Base-by-base conservation (phyloP, 2,797 vertebrate species). In the Pampus argenteus region DNA sequence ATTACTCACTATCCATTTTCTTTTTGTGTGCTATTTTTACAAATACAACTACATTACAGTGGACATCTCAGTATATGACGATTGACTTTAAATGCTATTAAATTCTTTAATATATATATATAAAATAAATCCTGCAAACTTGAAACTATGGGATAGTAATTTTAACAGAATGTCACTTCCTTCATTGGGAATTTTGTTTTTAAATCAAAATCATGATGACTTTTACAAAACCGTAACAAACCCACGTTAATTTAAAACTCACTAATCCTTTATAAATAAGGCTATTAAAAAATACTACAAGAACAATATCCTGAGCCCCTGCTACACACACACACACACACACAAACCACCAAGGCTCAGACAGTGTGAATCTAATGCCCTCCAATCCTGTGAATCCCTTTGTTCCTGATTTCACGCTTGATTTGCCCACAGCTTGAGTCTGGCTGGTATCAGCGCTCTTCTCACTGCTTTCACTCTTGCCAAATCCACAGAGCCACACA, bases 321-420 rank as follows among this genome's bases (percentile, higher is more conserved):
- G 56, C 68, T 44, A 18, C 40, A 42, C 40, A 18, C 40, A 18
- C 5, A 42, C 51, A 40, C 63, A 61, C 70, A 58, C 47, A 54
- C 72, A 76, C 65, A 60, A 56, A 26, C 47, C 31, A 71, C 22
- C 72, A 5, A 54, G 83, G 83, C 91, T 90, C 87, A 92, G 88
- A 92, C 86, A 73, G 88, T 90, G 90, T 87, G 88, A 91, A 86
- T 92, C 89, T 91, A 93, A 93, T 93, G 90, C 91, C 84, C 82
- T 84, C 81, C 91, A 92, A 92, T 92, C 91, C 88, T 44, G 82
- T 91, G 89, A 91, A 93, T 92, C 92, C 90, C 90, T 93, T 93
- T 92, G 92, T 93, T 93, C 87, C 90, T 82, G 90, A 92, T 93
- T 93, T 91, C 90, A 93, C 70, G 90, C 88, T 88, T 92, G 92